Evolutionary conservation across 2,888 invertebrate genomes (phyloP).

Genomic region (Mylabris sibirica): DNA sequence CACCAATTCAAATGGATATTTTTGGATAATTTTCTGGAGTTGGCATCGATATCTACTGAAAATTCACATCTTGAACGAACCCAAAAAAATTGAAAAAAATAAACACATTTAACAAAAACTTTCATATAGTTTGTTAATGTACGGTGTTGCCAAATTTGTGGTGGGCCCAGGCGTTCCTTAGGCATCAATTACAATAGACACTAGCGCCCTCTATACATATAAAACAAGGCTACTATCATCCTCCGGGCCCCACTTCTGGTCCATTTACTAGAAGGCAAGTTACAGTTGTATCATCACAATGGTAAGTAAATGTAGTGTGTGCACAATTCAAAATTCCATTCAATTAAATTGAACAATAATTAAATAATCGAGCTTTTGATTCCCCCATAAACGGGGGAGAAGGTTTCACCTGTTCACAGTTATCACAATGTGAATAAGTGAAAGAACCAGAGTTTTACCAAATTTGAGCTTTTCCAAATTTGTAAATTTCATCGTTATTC

Average conservation of each 20-base stretch:
- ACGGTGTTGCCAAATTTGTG: conserved; percentile 42
- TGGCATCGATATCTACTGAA: conserved; percentile 22
- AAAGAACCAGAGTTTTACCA: too few relatives aligned
- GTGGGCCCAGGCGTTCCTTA: conserved; percentile 29
- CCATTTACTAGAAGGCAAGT: conserved; percentile 77
- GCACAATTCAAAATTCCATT: not conserved
- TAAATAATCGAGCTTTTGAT: too few relatives aligned
- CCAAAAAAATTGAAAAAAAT: not conserved
- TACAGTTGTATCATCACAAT: conserved; percentile 56
- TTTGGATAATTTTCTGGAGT: conserved; percentile 34
- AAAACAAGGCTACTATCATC: conserved; percentile 74
- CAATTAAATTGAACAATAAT: not conserved
- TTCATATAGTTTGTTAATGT: conserved; percentile 18
- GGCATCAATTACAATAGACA: conserved; percentile 57
- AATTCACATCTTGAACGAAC: not conserved
- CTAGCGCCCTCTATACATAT: conserved; percentile 79
- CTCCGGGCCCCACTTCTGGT: conserved; percentile 80
- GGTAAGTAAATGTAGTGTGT: conserved; percentile 54
- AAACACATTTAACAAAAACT: not conserved
- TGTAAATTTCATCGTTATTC: too few relatives aligned
- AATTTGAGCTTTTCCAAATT: too few relatives aligned
- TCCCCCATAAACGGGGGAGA: too few relatives aligned
- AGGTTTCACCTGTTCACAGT: too few relatives aligned
- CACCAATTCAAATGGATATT: conserved; percentile 32
- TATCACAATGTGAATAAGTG: too few relatives aligned